Evolutionary conservation across 2,797 vertebrate genomes (phyloP).

Genomic region (Alectoris magna): DNA sequence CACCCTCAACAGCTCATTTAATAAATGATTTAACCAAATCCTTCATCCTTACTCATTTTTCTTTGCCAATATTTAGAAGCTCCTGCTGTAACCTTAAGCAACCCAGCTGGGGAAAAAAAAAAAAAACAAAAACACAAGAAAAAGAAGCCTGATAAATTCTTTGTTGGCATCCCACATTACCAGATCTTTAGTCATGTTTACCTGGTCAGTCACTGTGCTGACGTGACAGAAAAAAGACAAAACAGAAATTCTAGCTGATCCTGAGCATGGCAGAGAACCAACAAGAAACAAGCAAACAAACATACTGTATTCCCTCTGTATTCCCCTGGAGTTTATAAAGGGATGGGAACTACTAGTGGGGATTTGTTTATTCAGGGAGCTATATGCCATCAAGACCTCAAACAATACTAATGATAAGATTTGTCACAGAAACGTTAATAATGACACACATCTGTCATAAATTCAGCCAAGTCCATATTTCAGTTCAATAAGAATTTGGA

Average conservation of each 20-base stretch:
- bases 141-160: background rate
- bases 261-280: conserved; percentile 4
- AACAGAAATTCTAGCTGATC: conserved; percentile 12
- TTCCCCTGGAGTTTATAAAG: background rate
- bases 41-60: background rate
- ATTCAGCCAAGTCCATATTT: background rate
- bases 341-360: background rate
- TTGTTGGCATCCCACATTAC: background rate
- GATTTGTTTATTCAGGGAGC: background rate
- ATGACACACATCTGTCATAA: background rate
- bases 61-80: background rate
- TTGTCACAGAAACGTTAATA: background rate
- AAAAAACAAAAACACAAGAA: background rate
- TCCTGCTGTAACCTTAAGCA: background rate
- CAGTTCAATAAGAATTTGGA: background rate
- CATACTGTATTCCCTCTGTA: background rate
- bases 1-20: background rate
- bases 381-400: background rate
- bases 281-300: background rate
- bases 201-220: background rate
- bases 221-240: conserved; percentile 49
- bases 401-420: background rate
- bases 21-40: background rate
- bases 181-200: background rate
- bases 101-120: background rate